Evolutionary conservation across 2,113 vertebrate genomes (phyloP), one percentile per base, ranked within the genome.

Genomic region (Syngnathus scovelli): DNA sequence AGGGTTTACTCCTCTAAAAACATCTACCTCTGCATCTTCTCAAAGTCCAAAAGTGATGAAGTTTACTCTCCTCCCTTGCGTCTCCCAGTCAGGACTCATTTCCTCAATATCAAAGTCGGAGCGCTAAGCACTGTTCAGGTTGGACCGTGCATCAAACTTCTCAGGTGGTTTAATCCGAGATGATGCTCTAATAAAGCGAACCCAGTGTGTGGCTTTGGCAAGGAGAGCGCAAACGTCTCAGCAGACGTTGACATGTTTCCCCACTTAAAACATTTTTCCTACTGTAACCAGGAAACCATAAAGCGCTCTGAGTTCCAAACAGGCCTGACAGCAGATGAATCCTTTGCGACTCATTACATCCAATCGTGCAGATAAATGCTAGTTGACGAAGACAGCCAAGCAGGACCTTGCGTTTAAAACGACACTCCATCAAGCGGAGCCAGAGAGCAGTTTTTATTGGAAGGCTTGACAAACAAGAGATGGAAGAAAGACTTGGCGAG

Each of bases 201-300:
- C 51, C 61, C 75, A 71, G 43, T 62, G 71, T 65, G 56, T 13
- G 27, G 38, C 64, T 80, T 79, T 54, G 83, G 76, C 83, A 87
- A 61, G 9, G 19, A 21, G 81, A 60, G 64, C 54, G 55, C 75
- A 84, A 76, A 83, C 85, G 60, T 64, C 72, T 70, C 67, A 74
- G 86, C 74, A 66, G 62, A 46, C 86, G 83, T 90, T 92, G 27
- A 33, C 27, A 33, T 90, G 91, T 90, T 87, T 64, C 68, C 70
- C 56, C 48, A 33, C 85, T 8, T 52, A 86, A 77, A 90, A 48
- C 15, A 83, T 85, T 85, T 54, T 81, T 68, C 79, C 9, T 7
- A 70, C 64, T 56, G 51, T 38, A 54, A 56, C 44, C 70, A 49
- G 61, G 59, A 61, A 38, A 64, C 70, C 64, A 67, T 18, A 63